Evolutionary conservation across 2,797 vertebrate species (phyloP).

Genomic region (Perdix hodgsoniae): DNA sequence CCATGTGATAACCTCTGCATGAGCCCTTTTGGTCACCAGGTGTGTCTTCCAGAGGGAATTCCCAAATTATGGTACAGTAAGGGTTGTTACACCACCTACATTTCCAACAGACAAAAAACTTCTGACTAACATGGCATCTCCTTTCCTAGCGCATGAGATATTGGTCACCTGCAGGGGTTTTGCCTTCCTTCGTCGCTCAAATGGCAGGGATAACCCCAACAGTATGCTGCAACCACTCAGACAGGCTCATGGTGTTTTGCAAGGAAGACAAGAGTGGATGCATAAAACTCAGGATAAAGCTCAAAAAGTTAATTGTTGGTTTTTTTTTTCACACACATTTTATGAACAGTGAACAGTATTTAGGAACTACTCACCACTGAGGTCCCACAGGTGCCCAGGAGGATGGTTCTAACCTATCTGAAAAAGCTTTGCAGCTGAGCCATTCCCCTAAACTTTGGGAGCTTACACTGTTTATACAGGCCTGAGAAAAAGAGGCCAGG

Average conservation of each 20-base stretch:
- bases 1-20: rapidly evolving
- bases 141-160: neutral
- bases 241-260: neutral
- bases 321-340: neutral
- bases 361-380: neutral
- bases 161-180: too few species aligned
- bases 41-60: neutral
- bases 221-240: rapidly evolving
- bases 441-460: neutral
- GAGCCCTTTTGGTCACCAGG: neutral
- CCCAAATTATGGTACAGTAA: neutral
- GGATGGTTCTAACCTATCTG: neutral
- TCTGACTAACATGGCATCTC: neutral
- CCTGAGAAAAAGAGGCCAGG: neutral
- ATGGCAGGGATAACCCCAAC: neutral
- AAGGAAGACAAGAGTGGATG: neutral
- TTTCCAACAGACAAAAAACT: neutral
- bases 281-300: neutral
- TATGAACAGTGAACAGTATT: neutral
- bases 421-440: neutral
- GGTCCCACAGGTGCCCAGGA: neutral
- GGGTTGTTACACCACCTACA: neutral
- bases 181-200: neutral
- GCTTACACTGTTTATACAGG: neutral
- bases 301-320: neutral